Evolutionary conservation across 2,797 vertebrate genomes (phyloP).

Genomic region (Enteromius argenteus): DNA sequence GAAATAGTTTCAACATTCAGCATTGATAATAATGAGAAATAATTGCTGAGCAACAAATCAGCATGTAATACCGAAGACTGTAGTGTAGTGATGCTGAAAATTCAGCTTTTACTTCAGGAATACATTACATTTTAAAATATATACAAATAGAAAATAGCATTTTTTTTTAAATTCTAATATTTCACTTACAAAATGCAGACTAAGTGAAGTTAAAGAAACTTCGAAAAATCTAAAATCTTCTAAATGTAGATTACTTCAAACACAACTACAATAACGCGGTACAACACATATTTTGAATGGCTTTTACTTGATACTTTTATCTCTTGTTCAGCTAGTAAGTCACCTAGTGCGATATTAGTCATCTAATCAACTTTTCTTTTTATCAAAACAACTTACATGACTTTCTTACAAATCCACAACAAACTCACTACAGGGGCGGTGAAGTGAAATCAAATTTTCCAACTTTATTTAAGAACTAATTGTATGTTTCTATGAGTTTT

Average conservation of each 20-base stretch:
- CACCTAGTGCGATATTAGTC: neutral
- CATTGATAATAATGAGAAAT: neutral
- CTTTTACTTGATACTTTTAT: neutral
- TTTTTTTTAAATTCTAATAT: neutral
- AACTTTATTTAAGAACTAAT: neutral
- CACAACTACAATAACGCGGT: neutral
- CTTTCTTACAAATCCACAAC: neutral
- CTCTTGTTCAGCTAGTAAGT: neutral
- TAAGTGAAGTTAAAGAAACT: neutral
- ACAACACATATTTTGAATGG: neutral
- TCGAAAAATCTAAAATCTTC: neutral
- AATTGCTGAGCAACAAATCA: neutral
- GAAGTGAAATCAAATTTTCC: neutral
- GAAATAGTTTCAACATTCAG: neutral
- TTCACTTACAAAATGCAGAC: neutral
- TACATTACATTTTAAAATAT: neutral
- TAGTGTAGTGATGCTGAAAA: neutral
- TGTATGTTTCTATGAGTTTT: neutral
- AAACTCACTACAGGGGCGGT: neutral
- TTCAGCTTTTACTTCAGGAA: neutral
- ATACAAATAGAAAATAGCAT: neutral
- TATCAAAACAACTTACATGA: neutral
- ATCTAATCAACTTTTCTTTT: neutral
- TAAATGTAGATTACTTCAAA: neutral
- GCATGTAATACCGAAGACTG: too few species aligned